Base-by-base conservation (phyloP, 2,113 vertebrate species). In the Oryzias curvinotus region DNA sequence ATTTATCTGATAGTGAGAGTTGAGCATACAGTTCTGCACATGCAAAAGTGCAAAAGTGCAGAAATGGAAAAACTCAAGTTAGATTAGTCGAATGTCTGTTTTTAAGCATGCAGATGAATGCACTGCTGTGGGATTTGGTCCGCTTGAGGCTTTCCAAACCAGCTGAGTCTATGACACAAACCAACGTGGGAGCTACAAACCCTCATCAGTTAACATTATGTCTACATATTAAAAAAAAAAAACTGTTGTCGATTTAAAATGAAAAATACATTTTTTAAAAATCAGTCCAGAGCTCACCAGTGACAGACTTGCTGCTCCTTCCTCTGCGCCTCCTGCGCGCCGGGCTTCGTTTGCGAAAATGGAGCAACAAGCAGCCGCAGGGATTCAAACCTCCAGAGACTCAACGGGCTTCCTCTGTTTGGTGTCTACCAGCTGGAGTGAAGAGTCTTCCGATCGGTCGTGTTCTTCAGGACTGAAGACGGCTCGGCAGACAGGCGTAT, bases 341-440 rank as follows among this genome's bases (percentile, higher is more conserved):
- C 14, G 23, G 18, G 57, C 55, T 54, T 56, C 23, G 0, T 6
- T 8, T 50, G 47, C 41, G 36, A 18, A 41, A 28, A 17, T 12
- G 1, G 1, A 36, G 25, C 58, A 18, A 54, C 36, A 16, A 21
- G 56, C 15, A 16, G n/a, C n/a, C 1, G 49, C 49, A 42, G 65
- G 25, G 5, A 45, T 21, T 3, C 36, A 12, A 36, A 36, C 36
- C 6, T 2, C 44, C n/a, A 5, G 19, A 21, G 45, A 17, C 42
- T 44, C 1, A 3, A n/a, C 14, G 49, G 21, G 18, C 48, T 56
- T 52, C 45, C 10, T 14, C 41, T 19, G 58, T 16, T 44, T 3
- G 36, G 53, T 46, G 42, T 71, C 66, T 58, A 66, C 57, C 66
- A 56, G 69, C 42, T 54, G 21, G 54, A 50, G 52, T 26, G 48